Percentiles rank a stretch among this genome's conserved stretches.
Conservation (phyloP, 2,888 invertebrate genomes). For the Tiliacea citrago region DNA sequence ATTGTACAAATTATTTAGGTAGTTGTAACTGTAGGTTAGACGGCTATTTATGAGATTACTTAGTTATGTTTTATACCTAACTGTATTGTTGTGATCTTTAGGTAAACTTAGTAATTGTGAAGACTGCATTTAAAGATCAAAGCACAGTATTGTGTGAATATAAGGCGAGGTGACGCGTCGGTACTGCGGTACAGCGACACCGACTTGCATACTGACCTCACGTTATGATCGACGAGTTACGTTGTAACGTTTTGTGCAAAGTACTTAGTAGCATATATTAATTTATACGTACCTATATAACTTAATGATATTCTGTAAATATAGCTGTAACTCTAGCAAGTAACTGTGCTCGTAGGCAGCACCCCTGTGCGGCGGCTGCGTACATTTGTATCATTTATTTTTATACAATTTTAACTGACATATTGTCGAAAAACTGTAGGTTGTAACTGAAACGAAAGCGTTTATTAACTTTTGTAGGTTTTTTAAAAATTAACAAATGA, state of each 20-base stretch:
- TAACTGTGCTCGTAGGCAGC: conserved; percentile 65
- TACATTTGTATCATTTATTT: conserved; percentile 85
- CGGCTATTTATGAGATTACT: conserved; percentile 90
- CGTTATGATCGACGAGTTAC: conserved; percentile 78
- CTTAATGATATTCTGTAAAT: conserved; percentile 86
- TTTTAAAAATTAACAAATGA: conserved; percentile 68
- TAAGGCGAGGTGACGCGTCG: conserved; percentile 32
- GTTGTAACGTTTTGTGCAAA: conserved; percentile 89
- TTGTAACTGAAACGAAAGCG: conserved; percentile 75
- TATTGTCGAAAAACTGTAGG: conserved; percentile 87
- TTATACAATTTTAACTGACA: conserved; percentile 88
- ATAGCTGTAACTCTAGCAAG: conserved; percentile 77
- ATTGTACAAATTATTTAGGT: conserved; percentile 90
- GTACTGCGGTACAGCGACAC: neutral
- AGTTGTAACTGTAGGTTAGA: conserved; percentile 81
- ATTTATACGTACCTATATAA: conserved; percentile 87
- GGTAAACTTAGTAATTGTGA: conserved; percentile 80
- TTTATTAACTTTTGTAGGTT: conserved; percentile 75
- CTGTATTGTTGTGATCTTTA: conserved; percentile 88
- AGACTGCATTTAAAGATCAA: conserved; percentile 88
- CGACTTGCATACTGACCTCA: conserved; percentile 77
- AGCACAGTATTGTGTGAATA: conserved; percentile 77
- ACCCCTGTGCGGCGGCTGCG: conserved; percentile 72
- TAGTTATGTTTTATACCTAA: conserved; percentile 83
- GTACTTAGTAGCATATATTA: conserved; percentile 90